Evolutionary conservation across 2,797 vertebrate genomes (phyloP).

Genomic region (Squalus acanthias): DNA sequence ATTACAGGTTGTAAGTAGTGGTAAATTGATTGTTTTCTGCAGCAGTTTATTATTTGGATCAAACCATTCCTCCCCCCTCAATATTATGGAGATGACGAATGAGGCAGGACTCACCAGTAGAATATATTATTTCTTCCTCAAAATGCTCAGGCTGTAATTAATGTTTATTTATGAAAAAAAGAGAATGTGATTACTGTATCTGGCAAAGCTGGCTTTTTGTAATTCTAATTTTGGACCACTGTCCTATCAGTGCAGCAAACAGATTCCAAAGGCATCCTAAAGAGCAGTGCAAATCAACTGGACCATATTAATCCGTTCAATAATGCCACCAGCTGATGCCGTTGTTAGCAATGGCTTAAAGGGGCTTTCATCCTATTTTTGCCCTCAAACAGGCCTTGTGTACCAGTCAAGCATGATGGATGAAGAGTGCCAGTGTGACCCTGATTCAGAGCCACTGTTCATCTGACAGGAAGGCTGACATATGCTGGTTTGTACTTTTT

Average conservation of each 20-base stretch:
- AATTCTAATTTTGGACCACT: background rate
- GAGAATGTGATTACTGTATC: background rate
- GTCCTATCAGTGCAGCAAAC: background rate
- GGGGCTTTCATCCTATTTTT: slow-evolving; percentile 41
- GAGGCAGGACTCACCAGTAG: background rate
- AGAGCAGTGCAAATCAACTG: slow-evolving; percentile 16
- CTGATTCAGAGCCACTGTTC: slow-evolving; percentile 41
- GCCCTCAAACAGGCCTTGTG: slow-evolving; percentile 39
- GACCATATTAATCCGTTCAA: slow-evolving; percentile 49
- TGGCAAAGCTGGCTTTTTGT: background rate
- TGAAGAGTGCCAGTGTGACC: slow-evolving; percentile 41
- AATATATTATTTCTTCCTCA: background rate
- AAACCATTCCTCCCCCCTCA: background rate
- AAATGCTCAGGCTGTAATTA: background rate
- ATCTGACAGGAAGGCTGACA: slow-evolving; percentile 50
- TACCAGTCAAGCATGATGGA: slow-evolving; percentile 43
- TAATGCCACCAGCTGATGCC: slow-evolving; percentile 60
- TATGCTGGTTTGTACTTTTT: slow-evolving; percentile 50
- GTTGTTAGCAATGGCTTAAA: slow-evolving; percentile 43
- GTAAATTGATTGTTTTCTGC: slow-evolving; percentile 1
- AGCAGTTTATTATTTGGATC: background rate
- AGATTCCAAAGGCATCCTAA: background rate
- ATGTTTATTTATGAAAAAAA: background rate
- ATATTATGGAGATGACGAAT: background rate
- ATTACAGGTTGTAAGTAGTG: background rate